These are phyloP conservation scores for Scalopus aquaticus DNA, from an alignment of 2,113 vertebrate species.

Conservation along the genomic window DNA sequence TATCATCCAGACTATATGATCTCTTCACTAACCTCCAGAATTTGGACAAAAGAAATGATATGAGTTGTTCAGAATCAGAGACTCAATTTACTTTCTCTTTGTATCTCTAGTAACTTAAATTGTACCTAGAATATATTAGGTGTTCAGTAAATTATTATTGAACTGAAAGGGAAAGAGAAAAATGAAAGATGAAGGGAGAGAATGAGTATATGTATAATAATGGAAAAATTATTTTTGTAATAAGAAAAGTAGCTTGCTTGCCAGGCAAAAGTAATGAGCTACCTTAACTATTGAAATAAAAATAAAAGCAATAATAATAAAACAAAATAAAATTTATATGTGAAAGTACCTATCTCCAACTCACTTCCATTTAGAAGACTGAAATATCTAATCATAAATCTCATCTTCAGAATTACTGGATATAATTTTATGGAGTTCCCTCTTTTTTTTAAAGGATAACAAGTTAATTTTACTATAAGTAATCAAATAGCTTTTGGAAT, in stretches of 20 bases:
- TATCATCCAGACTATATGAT: neutral
- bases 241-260: constrained; percentile 30
- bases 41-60: neutral
- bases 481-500: constrained; percentile 43
- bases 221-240: neutral
- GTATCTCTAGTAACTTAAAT: neutral
- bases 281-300: constrained; percentile 25
- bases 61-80: neutral
- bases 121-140: neutral
- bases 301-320: constrained; percentile 14
- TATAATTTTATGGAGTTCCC: neutral
- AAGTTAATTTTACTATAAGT: constrained; percentile 22
- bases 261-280: neutral
- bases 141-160: neutral
- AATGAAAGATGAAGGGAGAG: neutral
- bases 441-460: neutral
- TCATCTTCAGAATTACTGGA: constrained; percentile 18
- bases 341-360: neutral
- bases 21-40: neutral
- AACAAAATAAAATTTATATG: neutral
- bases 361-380: constrained; percentile 17
- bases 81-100: constrained; percentile 15
- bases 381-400: constrained; percentile 19
- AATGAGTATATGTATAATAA: neutral
- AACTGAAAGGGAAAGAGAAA: neutral